Percentiles rank a stretch among this genome's conserved stretches.
These are phyloP conservation scores for Blastobasis lacticolella DNA, from an alignment of 2,888 invertebrate genomes.

Conservation along the genomic window DNA sequence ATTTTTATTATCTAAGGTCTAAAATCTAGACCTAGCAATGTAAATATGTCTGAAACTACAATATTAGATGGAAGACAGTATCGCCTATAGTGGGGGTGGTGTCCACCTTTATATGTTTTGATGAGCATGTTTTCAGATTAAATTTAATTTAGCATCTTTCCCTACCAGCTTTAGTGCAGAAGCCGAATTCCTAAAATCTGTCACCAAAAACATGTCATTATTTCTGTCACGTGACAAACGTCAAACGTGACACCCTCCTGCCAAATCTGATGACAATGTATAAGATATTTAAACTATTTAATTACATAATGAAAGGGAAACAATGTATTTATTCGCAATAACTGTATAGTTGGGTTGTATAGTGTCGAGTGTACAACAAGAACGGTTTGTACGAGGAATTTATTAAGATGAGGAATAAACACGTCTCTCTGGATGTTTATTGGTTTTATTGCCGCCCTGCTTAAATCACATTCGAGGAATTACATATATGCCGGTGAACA, in stretches of 20 bases:
- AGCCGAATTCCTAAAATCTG: too few relatives aligned
- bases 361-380: constrained; percentile 20
- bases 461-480: too few relatives aligned
- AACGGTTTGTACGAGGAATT: constrained; percentile 41
- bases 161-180: too few relatives aligned
- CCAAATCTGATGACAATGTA: constrained; percentile 21
- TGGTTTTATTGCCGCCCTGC: constrained; percentile 22
- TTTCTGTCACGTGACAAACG: neutral
- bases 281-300: constrained; percentile 2
- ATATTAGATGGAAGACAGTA: too few relatives aligned
- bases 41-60: too few relatives aligned
- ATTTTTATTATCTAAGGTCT: too few relatives aligned
- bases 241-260: constrained; percentile 17
- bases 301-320: constrained; percentile 28
- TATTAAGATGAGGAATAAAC: constrained; percentile 59
- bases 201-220: neutral
- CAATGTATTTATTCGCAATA: constrained; percentile 69
- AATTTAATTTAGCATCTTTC: too few relatives aligned
- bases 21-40: too few relatives aligned
- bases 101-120: too few relatives aligned
- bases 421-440: constrained; percentile 59
- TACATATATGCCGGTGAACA: too few relatives aligned
- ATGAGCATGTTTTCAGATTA: too few relatives aligned
- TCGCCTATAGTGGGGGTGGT: too few relatives aligned
- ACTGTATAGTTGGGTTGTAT: constrained; percentile 57